These are phyloP conservation scores for Noctua comes DNA, from an alignment of 2,888 invertebrate genomes.

Conservation along the genomic window DNA sequence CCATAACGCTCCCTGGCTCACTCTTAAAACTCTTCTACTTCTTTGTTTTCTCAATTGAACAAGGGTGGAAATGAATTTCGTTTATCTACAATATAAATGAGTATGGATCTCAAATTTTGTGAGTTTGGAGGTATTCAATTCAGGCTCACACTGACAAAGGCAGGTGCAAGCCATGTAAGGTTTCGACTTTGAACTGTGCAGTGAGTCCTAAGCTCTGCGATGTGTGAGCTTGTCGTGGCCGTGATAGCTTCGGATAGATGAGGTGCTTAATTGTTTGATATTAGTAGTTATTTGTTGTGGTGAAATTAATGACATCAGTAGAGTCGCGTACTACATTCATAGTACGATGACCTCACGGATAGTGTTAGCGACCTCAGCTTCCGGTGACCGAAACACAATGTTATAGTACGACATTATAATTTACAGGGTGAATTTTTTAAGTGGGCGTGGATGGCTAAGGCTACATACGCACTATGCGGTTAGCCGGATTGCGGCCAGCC, in stretches of 20 bases:
- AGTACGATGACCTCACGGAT: background rate
- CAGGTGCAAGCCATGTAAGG: background rate
- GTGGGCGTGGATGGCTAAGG: too few relatives aligned
- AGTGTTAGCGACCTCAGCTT: constrained; percentile 18
- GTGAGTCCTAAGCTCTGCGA: background rate
- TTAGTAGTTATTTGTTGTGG: background rate
- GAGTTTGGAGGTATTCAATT: background rate
- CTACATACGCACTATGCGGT: too few relatives aligned
- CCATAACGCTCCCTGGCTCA: background rate
- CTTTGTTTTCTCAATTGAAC: background rate
- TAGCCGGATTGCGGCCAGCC: too few relatives aligned
- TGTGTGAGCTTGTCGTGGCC: background rate
- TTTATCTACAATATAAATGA: background rate
- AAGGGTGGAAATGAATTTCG: background rate
- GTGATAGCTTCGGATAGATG: background rate
- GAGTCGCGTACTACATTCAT: background rate
- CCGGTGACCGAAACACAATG: constrained; percentile 10
- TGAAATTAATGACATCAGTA: background rate
- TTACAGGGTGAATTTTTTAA: background rate
- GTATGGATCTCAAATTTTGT: background rate
- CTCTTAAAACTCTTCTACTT: background rate
- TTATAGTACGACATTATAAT: background rate
- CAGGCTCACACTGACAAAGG: background rate
- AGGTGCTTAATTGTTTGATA: background rate
- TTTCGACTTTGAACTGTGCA: background rate